These are phyloP conservation scores for Zophobas morio DNA, from an alignment of 1,140 invertebrate species.

Conservation along the genomic window DNA sequence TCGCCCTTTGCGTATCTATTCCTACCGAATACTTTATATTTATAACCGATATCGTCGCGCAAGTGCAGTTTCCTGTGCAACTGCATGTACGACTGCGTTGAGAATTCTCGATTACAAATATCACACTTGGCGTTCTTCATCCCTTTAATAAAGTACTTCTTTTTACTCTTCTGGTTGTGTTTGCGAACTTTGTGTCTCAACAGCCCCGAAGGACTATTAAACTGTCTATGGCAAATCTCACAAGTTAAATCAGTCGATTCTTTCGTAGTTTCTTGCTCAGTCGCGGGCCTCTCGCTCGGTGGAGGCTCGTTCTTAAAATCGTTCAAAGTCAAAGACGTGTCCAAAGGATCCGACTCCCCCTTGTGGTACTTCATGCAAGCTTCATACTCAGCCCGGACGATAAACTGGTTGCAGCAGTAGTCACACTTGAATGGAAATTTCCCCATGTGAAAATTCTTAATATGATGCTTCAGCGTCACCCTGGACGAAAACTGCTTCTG, in stretches of 20 bases:
- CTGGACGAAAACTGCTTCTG: slow-evolving; percentile 55
- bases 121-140: slow-evolving; percentile 65
- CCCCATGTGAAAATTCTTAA: slow-evolving; percentile 61
- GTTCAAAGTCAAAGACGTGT: slow-evolving; percentile 60
- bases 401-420: slow-evolving; percentile 58
- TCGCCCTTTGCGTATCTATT: slow-evolving; percentile 53
- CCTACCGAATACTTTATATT: slow-evolving; percentile 62
- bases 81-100: slow-evolving; percentile 64
- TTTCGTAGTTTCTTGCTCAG: not conserved
- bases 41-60: slow-evolving; percentile 61
- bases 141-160: slow-evolving; percentile 65
- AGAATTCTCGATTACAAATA: slow-evolving; percentile 64
- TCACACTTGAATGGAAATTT: slow-evolving; percentile 63
- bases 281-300: slow-evolving; percentile 1
- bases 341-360: slow-evolving; percentile 43
- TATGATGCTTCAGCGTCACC: slow-evolving; percentile 58
- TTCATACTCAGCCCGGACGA: slow-evolving; percentile 57
- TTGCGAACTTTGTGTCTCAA: slow-evolving; percentile 61
- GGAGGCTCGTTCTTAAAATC: slow-evolving; percentile 53
- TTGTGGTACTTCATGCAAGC: slow-evolving; percentile 58
- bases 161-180: slow-evolving; percentile 61
- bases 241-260: slow-evolving; percentile 53
- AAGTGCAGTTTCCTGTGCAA: slow-evolving; percentile 62
- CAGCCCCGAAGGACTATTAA: slow-evolving; percentile 58
- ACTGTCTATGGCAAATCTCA: slow-evolving; percentile 58